phyloP scores from a whole-genome alignment of 2,113 vertebrate genomes.

The Pelobates fuscus region DNA sequence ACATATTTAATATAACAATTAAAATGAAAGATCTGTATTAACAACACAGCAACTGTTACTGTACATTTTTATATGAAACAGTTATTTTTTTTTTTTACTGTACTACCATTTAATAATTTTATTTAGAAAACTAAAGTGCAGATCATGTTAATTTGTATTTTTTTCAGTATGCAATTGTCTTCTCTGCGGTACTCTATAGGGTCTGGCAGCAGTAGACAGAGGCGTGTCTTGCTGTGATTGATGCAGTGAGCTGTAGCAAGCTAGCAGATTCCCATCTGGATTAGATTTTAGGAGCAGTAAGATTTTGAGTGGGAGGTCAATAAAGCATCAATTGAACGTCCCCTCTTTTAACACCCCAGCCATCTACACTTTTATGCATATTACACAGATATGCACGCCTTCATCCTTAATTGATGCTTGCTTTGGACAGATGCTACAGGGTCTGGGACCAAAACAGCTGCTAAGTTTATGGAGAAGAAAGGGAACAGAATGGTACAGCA shows the following conservation, averaged over 20 bases:
- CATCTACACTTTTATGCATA: conserved; percentile 53
- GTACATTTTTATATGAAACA: too few species aligned
- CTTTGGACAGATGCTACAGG: conserved; percentile 78
- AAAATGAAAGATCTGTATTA: too few species aligned
- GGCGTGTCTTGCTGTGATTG: conserved; percentile 72
- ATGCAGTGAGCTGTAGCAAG: conserved; percentile 62
- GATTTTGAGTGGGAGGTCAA: conserved; percentile 74
- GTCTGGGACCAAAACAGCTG: conserved; percentile 78
- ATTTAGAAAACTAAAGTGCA: too few species aligned
- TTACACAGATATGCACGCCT: conserved; percentile 58
- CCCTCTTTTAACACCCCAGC: conserved; percentile 61
- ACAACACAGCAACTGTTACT: too few species aligned
- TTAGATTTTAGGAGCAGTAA: conserved; percentile 68
- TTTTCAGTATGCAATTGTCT: conserved; percentile 62
- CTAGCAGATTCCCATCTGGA: conserved; percentile 67
- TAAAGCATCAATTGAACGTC: conserved; percentile 65
- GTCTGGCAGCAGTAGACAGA: conserved; percentile 59
- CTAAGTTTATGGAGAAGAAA: conserved; percentile 80
- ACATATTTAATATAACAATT: too few species aligned
- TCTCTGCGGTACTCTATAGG: conserved; percentile 59
- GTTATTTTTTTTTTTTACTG: too few species aligned
- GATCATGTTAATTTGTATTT: conserved; percentile 25
- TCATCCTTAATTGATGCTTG: conserved; percentile 72
- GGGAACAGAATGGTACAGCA: conserved; percentile 82
- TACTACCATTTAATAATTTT: too few species aligned